Conservation (phyloP, 2,888 invertebrate species). For the Clunio marinus region DNA sequence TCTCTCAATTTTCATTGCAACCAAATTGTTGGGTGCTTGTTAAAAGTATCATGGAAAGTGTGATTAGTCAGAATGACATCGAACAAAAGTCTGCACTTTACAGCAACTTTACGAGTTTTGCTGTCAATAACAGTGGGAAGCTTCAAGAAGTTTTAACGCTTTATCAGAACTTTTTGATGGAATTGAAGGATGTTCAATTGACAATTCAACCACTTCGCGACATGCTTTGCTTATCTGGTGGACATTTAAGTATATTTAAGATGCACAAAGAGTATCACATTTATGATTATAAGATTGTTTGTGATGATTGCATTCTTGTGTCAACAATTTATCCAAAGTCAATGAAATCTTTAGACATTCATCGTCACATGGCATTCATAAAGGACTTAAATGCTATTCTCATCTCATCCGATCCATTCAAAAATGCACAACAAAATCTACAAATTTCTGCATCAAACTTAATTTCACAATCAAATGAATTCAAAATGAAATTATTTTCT, state of each 20-base stretch:
- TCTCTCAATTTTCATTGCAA: neutral
- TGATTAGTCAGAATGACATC: neutral
- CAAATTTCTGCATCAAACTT: neutral
- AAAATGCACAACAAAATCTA: neutral
- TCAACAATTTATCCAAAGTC: neutral
- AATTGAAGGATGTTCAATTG: neutral
- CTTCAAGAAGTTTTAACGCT: neutral
- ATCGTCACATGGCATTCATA: neutral
- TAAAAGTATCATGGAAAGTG: neutral
- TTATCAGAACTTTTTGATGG: neutral
- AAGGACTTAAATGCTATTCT: neutral
- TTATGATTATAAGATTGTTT: neutral
- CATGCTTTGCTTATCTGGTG: neutral
- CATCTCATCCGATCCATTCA: neutral
- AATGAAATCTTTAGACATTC: neutral
- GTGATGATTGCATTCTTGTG: neutral
- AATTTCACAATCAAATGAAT: neutral
- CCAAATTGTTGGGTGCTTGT: neutral
- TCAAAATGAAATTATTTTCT: neutral
- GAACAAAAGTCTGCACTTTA: neutral
- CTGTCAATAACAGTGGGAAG: neutral
- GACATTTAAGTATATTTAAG: neutral
- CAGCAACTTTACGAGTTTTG: neutral
- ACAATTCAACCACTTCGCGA: neutral
- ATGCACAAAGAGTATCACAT: neutral